phyloP scores from a whole-genome alignment of 2,113 vertebrate genomes.

The Pitta sordida region DNA sequence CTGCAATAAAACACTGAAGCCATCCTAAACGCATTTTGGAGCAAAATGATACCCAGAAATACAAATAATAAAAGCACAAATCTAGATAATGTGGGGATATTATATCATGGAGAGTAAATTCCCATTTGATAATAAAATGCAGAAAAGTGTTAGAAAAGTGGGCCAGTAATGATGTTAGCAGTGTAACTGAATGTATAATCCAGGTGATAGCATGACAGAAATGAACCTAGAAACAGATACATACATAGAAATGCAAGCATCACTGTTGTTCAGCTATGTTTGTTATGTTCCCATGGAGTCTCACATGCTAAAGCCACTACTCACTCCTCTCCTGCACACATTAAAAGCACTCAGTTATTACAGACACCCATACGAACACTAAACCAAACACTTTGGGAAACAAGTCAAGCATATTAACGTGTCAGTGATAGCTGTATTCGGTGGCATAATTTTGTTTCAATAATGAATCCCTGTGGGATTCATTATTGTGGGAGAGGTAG shows the following conservation, averaged over 20 bases:
- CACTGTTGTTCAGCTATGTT: neutral
- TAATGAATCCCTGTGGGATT: neutral
- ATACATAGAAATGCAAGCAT: neutral
- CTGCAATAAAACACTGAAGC: neutral
- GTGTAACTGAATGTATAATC: neutral
- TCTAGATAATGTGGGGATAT: neutral
- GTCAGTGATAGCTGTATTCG: neutral
- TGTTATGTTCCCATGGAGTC: neutral
- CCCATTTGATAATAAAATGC: neutral
- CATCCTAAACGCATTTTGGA: neutral
- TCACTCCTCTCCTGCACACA: neutral
- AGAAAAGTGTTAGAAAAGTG: neutral
- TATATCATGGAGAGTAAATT: neutral
- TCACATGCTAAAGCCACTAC: neutral
- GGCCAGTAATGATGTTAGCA: neutral
- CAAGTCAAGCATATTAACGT: neutral
- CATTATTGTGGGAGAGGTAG: neutral
- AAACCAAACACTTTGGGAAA: neutral
- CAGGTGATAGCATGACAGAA: neutral
- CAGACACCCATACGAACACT: neutral
- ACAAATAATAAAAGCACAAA: neutral
- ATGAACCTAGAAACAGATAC: neutral
- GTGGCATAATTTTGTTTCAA: neutral
- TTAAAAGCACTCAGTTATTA: neutral
- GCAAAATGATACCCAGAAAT: neutral